A percentile compares a stretch with the other conserved stretches of the same genome.
Evolutionary conservation across 2,113 vertebrate species (phyloP).

Genomic region (Ptychochromis oligacanthus): DNA sequence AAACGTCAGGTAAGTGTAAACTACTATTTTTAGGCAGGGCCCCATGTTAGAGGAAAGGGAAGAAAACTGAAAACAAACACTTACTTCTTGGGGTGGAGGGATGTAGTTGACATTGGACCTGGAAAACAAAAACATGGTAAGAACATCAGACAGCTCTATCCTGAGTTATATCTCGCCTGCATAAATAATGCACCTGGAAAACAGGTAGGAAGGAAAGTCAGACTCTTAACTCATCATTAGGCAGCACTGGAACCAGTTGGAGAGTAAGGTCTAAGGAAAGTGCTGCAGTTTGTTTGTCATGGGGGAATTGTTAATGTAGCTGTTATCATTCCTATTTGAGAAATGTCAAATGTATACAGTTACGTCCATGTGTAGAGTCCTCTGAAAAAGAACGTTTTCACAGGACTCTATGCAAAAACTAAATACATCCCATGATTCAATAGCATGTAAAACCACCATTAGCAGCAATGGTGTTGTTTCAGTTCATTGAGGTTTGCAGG

Average conservation of each 20-base stretch:
- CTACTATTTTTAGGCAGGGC: background rate
- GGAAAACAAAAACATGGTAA: constrained; percentile 49
- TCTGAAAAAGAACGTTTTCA: too few relatives aligned
- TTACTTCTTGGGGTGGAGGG: constrained; percentile 80
- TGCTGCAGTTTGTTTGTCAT: background rate
- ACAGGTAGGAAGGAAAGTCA: constrained; percentile 4
- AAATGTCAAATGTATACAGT: too few relatives aligned
- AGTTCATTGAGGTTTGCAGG: too few relatives aligned
- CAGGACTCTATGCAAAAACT: too few relatives aligned
- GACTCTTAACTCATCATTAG: background rate
- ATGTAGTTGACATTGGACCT: constrained; percentile 79
- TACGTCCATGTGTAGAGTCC: too few relatives aligned
- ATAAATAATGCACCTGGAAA: constrained; percentile 42
- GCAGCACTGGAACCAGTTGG: background rate
- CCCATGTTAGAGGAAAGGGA: background rate
- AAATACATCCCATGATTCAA: too few relatives aligned
- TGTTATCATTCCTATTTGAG: too few relatives aligned
- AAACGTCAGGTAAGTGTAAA: background rate
- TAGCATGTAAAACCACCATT: too few relatives aligned
- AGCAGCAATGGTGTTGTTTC: too few relatives aligned
- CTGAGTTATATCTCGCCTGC: constrained; percentile 51
- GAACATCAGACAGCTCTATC: constrained; percentile 43
- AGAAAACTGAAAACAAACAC: constrained; percentile 28
- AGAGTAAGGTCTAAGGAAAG: background rate
- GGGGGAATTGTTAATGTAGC: background rate